Evolutionary conservation across 2,113 vertebrate species (phyloP).

Genomic region (Rhodinocichla rosea): DNA sequence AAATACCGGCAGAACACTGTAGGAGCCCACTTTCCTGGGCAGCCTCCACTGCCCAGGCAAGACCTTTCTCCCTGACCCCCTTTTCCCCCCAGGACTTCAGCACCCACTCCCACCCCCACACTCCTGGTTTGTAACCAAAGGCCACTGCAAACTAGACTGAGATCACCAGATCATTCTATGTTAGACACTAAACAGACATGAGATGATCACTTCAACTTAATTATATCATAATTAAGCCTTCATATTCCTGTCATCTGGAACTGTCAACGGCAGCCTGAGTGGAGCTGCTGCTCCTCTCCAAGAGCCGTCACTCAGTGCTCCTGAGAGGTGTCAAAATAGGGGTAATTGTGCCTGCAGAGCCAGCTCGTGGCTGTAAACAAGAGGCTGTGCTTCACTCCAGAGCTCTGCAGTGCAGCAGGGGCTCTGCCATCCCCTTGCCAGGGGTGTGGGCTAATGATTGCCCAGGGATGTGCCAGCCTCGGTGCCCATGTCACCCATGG

Average conservation of each 20-base stretch:
- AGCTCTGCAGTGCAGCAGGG: neutral
- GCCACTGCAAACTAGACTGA: neutral
- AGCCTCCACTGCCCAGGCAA: neutral
- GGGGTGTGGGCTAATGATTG: neutral
- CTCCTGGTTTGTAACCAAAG: neutral
- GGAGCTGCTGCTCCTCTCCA: neutral
- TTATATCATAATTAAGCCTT: slow-evolving; percentile 38
- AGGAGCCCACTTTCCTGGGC: neutral
- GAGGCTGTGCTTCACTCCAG: neutral
- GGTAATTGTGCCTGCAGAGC: neutral
- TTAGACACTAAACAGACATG: neutral
- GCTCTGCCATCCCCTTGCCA: neutral
- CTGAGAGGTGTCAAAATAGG: slow-evolving; percentile 38
- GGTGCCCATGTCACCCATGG: neutral
- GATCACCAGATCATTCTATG: neutral
- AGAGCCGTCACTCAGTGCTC: neutral
- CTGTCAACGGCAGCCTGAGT: neutral
- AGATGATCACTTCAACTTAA: slow-evolving; percentile 32
- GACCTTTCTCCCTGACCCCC: neutral
- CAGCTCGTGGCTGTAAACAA: neutral
- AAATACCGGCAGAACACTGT: neutral
- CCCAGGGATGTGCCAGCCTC: neutral
- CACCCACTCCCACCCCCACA: rapidly evolving
- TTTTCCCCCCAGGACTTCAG: neutral
- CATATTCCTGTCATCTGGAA: slow-evolving; percentile 22